phyloP scores from a whole-genome alignment of 2,797 vertebrate species.

The Pelochelys cantorii region DNA sequence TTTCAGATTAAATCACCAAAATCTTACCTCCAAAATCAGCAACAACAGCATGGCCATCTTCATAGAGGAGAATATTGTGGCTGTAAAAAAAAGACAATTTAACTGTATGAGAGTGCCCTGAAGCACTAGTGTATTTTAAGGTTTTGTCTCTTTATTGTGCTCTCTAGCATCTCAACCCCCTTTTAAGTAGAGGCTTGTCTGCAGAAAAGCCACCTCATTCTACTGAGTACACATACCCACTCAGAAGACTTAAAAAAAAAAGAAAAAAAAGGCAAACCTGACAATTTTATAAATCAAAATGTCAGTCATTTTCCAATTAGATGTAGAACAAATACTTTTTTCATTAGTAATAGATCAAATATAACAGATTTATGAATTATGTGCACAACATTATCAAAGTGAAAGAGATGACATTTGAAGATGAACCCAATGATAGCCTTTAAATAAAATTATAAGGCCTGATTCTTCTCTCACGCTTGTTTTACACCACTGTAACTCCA shows the following conservation, averaged over 20 bases:
- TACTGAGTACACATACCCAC: background rate
- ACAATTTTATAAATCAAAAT: constrained; percentile 27
- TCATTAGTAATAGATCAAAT: constrained; percentile 23
- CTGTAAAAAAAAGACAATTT: constrained; percentile 70
- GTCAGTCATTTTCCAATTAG: background rate
- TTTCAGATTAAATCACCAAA: background rate
- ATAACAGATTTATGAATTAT: constrained; percentile 29
- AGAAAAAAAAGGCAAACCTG: background rate
- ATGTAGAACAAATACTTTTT: background rate
- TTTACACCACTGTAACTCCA: background rate
- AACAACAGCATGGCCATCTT: constrained; percentile 95
- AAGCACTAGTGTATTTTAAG: background rate
- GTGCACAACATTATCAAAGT: background rate
- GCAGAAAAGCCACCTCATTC: background rate
- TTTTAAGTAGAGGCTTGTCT: background rate
- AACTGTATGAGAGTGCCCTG: background rate
- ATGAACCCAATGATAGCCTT: background rate
- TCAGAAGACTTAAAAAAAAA: background rate
- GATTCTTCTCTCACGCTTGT: background rate
- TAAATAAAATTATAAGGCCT: constrained; percentile 5
- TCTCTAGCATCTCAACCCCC: background rate
- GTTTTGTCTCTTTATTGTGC: background rate
- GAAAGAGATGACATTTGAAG: constrained; percentile 12
- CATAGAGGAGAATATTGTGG: constrained; percentile 96
- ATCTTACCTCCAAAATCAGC: constrained; percentile 95